These are phyloP conservation scores for Drosophila monieri DNA, from an alignment of 2,888 invertebrate genomes.

Conservation along the genomic window DNA sequence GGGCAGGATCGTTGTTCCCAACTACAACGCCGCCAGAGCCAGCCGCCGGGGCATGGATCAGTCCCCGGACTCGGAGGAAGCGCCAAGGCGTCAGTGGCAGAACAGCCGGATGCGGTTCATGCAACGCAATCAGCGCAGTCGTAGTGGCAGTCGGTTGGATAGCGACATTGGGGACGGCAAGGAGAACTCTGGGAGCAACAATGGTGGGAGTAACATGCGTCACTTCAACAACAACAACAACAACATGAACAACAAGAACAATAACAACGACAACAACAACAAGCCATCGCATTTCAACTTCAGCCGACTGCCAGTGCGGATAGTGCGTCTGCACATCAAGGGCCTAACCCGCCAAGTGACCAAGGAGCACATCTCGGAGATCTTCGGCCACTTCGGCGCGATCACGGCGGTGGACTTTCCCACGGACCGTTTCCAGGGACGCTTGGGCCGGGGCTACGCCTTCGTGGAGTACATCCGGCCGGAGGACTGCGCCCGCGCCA, in stretches of 20 bases:
- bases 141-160: neutral
- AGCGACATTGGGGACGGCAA: neutral
- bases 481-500: slow-evolving; percentile 49
- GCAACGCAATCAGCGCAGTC: neutral
- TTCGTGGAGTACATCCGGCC: slow-evolving; percentile 53
- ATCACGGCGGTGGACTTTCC: slow-evolving; percentile 60
- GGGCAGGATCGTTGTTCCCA: too few species aligned
- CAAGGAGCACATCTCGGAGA: slow-evolving; percentile 54
- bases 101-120: neutral
- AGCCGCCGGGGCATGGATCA: neutral
- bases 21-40: neutral
- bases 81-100: neutral
- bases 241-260: neutral
- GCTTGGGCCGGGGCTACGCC: slow-evolving; percentile 57
- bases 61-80: neutral
- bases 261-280: neutral
- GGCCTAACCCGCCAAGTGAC: slow-evolving; percentile 52
- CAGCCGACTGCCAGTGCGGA: neutral
- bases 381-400: slow-evolving; percentile 53
- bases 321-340: slow-evolving; percentile 51
- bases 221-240: neutral
- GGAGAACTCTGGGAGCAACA: neutral
- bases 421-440: slow-evolving; percentile 19
- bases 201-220: too few species aligned
- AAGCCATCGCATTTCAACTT: neutral